A percentile compares a stretch with the other conserved stretches of the same genome.
Evolutionary conservation across 23 tunicate species (phyloP).

Genomic region (Trididemnum nubilum): DNA sequence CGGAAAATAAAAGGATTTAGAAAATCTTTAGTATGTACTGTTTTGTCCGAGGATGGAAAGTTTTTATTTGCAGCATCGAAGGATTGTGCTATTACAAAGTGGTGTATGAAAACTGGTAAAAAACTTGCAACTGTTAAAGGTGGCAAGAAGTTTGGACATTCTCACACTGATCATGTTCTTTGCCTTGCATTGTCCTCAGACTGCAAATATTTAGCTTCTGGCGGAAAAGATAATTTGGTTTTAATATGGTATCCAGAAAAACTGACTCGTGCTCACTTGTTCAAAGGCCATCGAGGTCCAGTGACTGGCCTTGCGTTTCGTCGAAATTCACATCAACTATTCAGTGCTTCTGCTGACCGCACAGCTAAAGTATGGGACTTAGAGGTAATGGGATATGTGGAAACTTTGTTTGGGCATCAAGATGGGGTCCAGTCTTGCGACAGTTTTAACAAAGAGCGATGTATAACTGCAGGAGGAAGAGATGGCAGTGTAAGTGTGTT

Average conservation of each 20-base stretch:
- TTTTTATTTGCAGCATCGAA: conserved; percentile 66
- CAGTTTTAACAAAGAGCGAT: conserved; percentile 73
- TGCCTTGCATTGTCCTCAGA: conserved; percentile 77
- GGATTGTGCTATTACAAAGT: conserved; percentile 87
- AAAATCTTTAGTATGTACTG: conserved; percentile 52
- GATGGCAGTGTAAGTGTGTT: conserved; percentile 85
- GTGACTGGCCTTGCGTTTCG: conserved; percentile 82
- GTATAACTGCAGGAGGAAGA: conserved; percentile 91
- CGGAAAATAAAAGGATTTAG: conserved; percentile 52
- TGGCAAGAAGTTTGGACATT: conserved; percentile 25
- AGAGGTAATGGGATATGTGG: conserved; percentile 89
- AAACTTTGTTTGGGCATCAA: conserved; percentile 94
- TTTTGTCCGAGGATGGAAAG: conserved; percentile 41
- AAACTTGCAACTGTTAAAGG: conserved; percentile 44
- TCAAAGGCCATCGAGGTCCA: conserved; percentile 68
- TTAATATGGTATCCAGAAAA: conserved; percentile 63
- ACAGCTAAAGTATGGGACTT: conserved; percentile 94
- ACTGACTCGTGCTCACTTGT: conserved; percentile 44
- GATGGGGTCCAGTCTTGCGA: conserved; percentile 80
- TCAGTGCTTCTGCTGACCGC: conserved; percentile 64
- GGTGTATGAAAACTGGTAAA: conserved; percentile 43
- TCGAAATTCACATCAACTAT: conserved; percentile 69
- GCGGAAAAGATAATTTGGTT: conserved; percentile 72
- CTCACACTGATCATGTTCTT: conserved; percentile 60
- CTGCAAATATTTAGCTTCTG: conserved; percentile 72